Percentiles rank a stretch among this genome's conserved stretches.
Evolutionary conservation across 2,888 invertebrate species (phyloP).

Genomic region (Synergus laeviventris): DNA sequence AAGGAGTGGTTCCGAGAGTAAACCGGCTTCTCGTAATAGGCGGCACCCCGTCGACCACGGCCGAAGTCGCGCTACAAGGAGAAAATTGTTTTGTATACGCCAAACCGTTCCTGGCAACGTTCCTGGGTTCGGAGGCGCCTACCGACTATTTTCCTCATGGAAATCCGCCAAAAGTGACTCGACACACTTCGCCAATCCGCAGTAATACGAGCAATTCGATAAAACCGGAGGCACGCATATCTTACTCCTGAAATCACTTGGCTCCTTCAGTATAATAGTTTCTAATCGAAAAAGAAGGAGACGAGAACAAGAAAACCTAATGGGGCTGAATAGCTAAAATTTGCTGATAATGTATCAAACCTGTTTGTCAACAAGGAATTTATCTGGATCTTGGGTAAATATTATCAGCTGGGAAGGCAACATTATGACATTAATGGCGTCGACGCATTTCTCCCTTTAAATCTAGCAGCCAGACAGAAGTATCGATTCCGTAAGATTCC

Average conservation of each 20-base stretch:
- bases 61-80: neutral
- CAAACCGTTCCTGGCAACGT: constrained; percentile 26
- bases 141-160: constrained; percentile 29
- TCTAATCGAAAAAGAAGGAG: neutral
- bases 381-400: too few relatives aligned
- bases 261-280: neutral
- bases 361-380: too few relatives aligned
- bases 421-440: constrained; percentile 19
- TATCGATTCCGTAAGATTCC: constrained; percentile 18
- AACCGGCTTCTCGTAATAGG: constrained; percentile 22
- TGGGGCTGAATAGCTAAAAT: too few relatives aligned
- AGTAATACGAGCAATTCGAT: constrained; percentile 4
- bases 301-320: too few relatives aligned
- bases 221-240: neutral
- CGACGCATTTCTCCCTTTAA: neutral
- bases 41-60: constrained; percentile 14
- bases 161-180: constrained; percentile 20
- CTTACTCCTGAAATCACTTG: constrained; percentile 5
- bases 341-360: too few relatives aligned
- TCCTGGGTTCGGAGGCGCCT: constrained; percentile 15
- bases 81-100: constrained; percentile 33
- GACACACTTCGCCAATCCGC: constrained; percentile 1
- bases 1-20: neutral
- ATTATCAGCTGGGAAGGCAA: neutral
- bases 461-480: constrained; percentile 3